Evolutionary conservation across 2,797 vertebrate genomes (phyloP).

Genomic region (Schizopygopsis malacanthus): DNA sequence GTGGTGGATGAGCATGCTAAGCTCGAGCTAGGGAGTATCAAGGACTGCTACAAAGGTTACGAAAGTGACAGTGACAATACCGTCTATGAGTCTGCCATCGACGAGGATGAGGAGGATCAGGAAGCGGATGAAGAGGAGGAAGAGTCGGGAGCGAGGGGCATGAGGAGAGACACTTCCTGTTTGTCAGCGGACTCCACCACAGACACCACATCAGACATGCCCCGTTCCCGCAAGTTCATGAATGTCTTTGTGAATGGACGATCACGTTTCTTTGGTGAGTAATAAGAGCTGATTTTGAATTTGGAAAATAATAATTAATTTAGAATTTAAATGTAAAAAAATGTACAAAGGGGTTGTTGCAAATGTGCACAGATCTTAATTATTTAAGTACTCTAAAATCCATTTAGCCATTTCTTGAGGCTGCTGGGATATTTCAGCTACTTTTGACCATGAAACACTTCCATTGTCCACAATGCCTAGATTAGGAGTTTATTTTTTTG

Average conservation of each 20-base stretch:
- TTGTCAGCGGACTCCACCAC: constrained; percentile 82
- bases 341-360: neutral
- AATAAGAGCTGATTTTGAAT: neutral
- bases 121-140: constrained; percentile 74
- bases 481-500: neutral
- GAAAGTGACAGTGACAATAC: constrained; percentile 85
- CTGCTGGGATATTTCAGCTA: neutral
- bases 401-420: neutral
- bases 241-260: constrained; percentile 91
- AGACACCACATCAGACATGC: constrained; percentile 80
- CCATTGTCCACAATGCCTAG: neutral
- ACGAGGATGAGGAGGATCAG: constrained; percentile 82
- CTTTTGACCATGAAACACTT: neutral
- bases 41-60: constrained; percentile 88
- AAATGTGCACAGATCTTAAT: neutral
- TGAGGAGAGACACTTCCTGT: constrained; percentile 73
- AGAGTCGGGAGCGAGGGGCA: constrained; percentile 71
- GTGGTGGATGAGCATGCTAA: constrained; percentile 93
- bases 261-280: constrained; percentile 86
- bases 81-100: constrained; percentile 85
- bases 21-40: constrained; percentile 90
- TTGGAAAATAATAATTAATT: neutral
- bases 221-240: constrained; percentile 93
- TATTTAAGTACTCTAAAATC: neutral
- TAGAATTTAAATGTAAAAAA: neutral